Evolutionary conservation across 2,797 vertebrate species (phyloP), one percentile per base, ranked within the genome.

Genomic region (Gymnoscopelus microlampas): DNA sequence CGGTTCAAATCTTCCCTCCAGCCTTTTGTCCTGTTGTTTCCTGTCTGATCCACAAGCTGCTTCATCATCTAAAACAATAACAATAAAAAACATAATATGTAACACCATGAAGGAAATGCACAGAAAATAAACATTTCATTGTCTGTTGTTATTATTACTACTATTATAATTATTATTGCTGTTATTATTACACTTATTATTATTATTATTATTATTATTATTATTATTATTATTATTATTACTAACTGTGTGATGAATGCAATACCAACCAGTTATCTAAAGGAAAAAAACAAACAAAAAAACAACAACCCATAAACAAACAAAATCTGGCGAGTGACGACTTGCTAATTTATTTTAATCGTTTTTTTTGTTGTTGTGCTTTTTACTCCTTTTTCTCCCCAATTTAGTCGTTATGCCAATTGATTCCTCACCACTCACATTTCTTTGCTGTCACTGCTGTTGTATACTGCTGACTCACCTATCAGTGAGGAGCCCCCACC

Each of bases 231-330:
- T 87, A 70, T 83, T 85, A 60, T 84, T 83, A 47, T 64, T 88
- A 64, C 82, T 71, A 78, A 63, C 77, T 83, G 83, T 84, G 83
- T 87, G 83, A 86, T 85, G 70, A 84, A 86, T 91, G 86, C 89
- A 91, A 88, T 88, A 89, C 82, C 71, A 73, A 11, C 44, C 60
- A 64, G 66, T 73, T 64, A 23, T 73, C 70, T 78, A 71, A 80
- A 61, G 76, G 61, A 79, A 15, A 15, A 53, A 3, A 5, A 13
- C 51, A 53, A 5, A 5, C 0, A 53, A 19, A 51, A 5, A 51
- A 23, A 23, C 67, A 29, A 24, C 39, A 12, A 7, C 23, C 1
- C 15, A 35, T 49, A 63, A 9, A 4, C 5, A 62, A 54, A 58
- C 3, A 51, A 0, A 44, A 23, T 61, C 47, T 29, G 7, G 10